These are phyloP conservation scores for Petrolisthes cinctipes DNA, from an alignment of 2,888 invertebrate species.

Conservation along the genomic window DNA sequence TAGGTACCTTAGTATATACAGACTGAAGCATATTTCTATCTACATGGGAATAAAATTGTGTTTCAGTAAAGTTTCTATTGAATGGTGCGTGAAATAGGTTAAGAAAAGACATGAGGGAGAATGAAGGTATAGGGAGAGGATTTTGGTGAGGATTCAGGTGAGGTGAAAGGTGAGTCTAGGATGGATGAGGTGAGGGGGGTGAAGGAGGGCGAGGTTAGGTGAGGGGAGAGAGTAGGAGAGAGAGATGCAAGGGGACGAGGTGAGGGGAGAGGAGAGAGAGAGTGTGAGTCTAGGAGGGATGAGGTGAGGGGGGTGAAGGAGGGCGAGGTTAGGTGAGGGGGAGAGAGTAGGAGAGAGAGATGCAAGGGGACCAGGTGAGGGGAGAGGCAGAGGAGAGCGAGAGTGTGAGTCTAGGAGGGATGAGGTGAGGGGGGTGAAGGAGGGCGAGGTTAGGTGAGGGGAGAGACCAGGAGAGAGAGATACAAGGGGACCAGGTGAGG, in stretches of 20 bases:
- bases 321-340: neutral
- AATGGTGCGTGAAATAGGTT: too few species aligned
- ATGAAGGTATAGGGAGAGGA: too few species aligned
- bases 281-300: neutral
- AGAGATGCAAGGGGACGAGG: neutral
- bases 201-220: neutral
- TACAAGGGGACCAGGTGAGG: neutral
- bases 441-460: neutral
- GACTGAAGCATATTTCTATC: too few species aligned
- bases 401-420: neutral
- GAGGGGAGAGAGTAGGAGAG: neutral
- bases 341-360: neutral
- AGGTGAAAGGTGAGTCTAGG: neutral
- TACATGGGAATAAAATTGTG: too few species aligned
- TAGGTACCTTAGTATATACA: too few species aligned
- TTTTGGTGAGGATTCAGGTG: too few species aligned
- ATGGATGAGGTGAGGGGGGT: neutral
- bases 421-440: neutral
- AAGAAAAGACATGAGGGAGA: too few species aligned
- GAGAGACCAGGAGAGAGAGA: neutral
- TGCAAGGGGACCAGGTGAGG: neutral
- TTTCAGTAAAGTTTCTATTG: too few species aligned
- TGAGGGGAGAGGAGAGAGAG: neutral
- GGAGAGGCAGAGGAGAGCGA: neutral
- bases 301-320: neutral